These are phyloP conservation scores for Enteromius argenteus DNA, from an alignment of 2,797 vertebrate species.

Conservation along the genomic window DNA sequence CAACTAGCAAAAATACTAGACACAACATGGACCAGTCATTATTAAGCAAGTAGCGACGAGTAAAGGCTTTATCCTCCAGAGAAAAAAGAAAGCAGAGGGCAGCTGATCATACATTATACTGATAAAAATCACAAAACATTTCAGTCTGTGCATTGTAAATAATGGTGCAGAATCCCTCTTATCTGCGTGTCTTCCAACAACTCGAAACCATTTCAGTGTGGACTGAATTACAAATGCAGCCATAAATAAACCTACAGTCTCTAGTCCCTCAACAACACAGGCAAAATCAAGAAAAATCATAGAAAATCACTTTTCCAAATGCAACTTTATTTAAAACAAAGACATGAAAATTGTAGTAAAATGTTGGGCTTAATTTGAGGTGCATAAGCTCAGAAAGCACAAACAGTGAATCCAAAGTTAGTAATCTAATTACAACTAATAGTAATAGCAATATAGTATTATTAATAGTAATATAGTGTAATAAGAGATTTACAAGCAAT, in stretches of 20 bases:
- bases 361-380: too few relatives aligned
- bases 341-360: too few relatives aligned
- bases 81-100: not conserved
- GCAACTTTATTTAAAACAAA: not conserved
- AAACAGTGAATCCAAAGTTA: too few relatives aligned
- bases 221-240: not conserved
- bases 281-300: not conserved
- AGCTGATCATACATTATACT: not conserved
- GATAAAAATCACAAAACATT: constrained; percentile 6
- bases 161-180: not conserved
- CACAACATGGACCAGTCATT: not conserved
- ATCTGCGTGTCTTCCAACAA: not conserved
- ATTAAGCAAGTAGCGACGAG: not conserved
- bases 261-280: not conserved
- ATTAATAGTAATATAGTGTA: too few relatives aligned
- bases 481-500: too few relatives aligned
- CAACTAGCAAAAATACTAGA: not conserved
- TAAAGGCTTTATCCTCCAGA: not conserved
- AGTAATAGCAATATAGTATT: too few relatives aligned
- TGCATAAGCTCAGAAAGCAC: too few relatives aligned
- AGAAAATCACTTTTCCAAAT: not conserved
- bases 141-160: not conserved
- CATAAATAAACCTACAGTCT: not conserved
- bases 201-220: not conserved
- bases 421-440: too few relatives aligned